Evolutionary conservation across 2,888 invertebrate species (phyloP), one percentile per base, ranked within the genome.

Genomic region (Boloria euphrosyne): DNA sequence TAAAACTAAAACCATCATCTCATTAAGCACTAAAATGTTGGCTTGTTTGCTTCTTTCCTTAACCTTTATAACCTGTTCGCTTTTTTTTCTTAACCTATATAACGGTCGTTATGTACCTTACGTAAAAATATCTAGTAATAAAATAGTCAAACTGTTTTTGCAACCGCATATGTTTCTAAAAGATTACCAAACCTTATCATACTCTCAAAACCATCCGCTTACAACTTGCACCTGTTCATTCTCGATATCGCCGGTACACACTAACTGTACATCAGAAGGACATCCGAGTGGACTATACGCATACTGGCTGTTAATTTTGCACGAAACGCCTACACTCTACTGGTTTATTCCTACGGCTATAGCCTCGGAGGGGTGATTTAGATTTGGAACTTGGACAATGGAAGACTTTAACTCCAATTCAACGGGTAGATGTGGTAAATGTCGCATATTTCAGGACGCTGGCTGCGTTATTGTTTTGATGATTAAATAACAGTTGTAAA

Each of bases 251-350:
- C 74, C 74, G 76, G 71, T 74, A 79, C 79, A 78, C 83, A 82
- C 79, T 80, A 78, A 80, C 80, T 76, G 77, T 83, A 79, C 76
- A 77, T 85, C 82, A 84, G 78, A 66, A 62, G 71, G 69, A 72
- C 71, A 63, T 69, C 66, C 65, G 70, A 68, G 72, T 62, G 65
- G 69, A 70, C 75, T 64, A 68, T 70, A 71, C 72, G 74, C 76
- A 74, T 69, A 72, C 76, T 74, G 75, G 80, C 80, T 85, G 85
- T 85, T 85, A 84, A 85, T 85, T 80, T 81, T 79, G 84, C 79
- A 82, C 80, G 80, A 76, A 80, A 78, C 82, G 79, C 78, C 80
- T 80, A 80, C 76, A 72, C 79, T 77, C 80, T 78, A 75, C 82
- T 85, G 80, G 84, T 85, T 85, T 84, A 85, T 84, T 80, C 79